These are phyloP conservation scores for Microdon myrmicae DNA, from an alignment of 2,888 invertebrate genomes.

Conservation along the genomic window DNA sequence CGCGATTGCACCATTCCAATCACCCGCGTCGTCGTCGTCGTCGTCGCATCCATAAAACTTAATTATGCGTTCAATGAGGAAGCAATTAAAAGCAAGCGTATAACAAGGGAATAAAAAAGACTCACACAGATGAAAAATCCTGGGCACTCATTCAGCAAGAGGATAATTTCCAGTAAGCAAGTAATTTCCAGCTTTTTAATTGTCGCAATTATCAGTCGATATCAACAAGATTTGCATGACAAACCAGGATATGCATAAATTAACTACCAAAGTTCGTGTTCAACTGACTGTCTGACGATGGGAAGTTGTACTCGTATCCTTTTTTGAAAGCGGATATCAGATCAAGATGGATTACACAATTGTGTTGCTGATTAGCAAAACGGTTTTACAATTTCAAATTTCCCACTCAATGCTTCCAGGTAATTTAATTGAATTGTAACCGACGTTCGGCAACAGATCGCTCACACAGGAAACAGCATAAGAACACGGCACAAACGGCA, in stretches of 20 bases:
- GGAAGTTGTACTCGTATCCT: background rate
- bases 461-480: background rate
- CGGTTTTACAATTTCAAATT: slow-evolving; percentile 23
- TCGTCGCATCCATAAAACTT: background rate
- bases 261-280: slow-evolving; percentile 11
- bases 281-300: slow-evolving; percentile 4
- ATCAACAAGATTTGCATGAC: slow-evolving; percentile 56
- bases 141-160: slow-evolving; percentile 4
- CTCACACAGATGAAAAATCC: slow-evolving; percentile 17
- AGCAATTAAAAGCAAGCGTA: slow-evolving; percentile 42
- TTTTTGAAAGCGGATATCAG: too few relatives aligned
- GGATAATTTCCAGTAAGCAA: slow-evolving; percentile 47
- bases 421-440: slow-evolving; percentile 51
- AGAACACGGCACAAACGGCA: background rate
- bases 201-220: slow-evolving; percentile 49
- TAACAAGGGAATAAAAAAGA: too few relatives aligned
- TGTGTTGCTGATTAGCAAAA: slow-evolving; percentile 19
- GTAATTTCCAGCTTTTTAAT: slow-evolving; percentile 51
- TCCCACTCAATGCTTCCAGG: slow-evolving; percentile 45
- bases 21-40: background rate
- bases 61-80: slow-evolving; percentile 49
- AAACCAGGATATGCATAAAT: slow-evolving; percentile 53
- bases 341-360: slow-evolving; percentile 28
- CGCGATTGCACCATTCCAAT: slow-evolving; percentile 35
- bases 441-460: slow-evolving; percentile 20